Evolutionary conservation across 1,140 invertebrate species (phyloP), one percentile per base, ranked within the genome.

Genomic region (Grapholita molesta): DNA sequence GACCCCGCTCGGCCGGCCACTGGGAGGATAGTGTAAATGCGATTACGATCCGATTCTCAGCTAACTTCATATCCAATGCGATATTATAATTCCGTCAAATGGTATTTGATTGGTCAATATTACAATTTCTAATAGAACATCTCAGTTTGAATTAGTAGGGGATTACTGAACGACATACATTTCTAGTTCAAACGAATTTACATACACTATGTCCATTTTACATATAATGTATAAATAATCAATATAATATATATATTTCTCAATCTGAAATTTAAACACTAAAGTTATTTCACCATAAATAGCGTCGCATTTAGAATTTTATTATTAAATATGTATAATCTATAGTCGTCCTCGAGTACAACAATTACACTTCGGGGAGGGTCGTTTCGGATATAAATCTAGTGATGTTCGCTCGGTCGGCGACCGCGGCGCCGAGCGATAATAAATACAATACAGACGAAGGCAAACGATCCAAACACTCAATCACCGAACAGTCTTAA

Each of bases 401-500:
- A 80, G 75, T 72, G 75, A 75, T 71, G 68, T 74, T 78, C 69
- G 73, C 65, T 73, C 55, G 30, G 69, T 64, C 70, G 68, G 68
- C 64, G 66, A 25, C n/a, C n/a, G 53, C 52, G 64, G 38, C 66
- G 77, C 74, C 83, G 80, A 73, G 71, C 79, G 82, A 86, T 83
- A 88, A 84, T 86, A 84, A 88, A 76, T 73, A 73, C 55, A 69
- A 33, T 57, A 69, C 61, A 70, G 75, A 83, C 82, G 74, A 80
- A 84, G 80, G 82, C 81, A 75, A 85, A 84, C 74, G 76, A 78
- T 74, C 80, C 83, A 85, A 83, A 88, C 88, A 89, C 85, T 84
- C 86, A 82, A 79, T 81, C 79, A 84, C 79, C 81, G 84, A 85
- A 88, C 88, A 90, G 86, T 90, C 88, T 89, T 88, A 86, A 90